Percentiles rank a stretch among this genome's conserved stretches.
Evolutionary conservation across 2,797 vertebrate species (phyloP).

Genomic region (Epinephelus awoara): DNA sequence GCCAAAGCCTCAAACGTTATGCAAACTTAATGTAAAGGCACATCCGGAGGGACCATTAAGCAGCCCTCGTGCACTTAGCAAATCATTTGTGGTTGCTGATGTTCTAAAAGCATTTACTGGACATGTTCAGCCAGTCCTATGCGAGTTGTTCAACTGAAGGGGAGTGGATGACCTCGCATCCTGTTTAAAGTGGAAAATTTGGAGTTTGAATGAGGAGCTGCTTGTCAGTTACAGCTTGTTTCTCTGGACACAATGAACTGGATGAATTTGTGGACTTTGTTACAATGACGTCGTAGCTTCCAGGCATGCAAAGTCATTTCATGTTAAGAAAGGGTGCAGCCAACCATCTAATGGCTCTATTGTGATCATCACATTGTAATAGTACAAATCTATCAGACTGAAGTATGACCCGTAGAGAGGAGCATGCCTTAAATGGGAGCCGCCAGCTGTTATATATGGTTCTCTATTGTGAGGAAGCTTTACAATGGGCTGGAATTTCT

Average conservation of each 20-base stretch:
- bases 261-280: slow-evolving; percentile 22
- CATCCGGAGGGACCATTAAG: slow-evolving; percentile 40
- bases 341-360: slow-evolving; percentile 48
- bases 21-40: slow-evolving; percentile 46
- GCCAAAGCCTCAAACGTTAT: slow-evolving; percentile 9
- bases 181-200: slow-evolving; percentile 18
- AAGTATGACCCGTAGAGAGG: slow-evolving; percentile 47
- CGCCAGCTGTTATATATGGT: slow-evolving; percentile 56
- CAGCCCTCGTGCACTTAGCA: slow-evolving; percentile 57
- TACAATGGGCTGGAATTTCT: slow-evolving; percentile 30
- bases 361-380: slow-evolving; percentile 59
- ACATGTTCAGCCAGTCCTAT: slow-evolving; percentile 28
- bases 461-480: slow-evolving; percentile 25
- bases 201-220: slow-evolving; percentile 19
- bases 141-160: slow-evolving; percentile 22
- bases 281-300: slow-evolving; percentile 20
- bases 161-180: slow-evolving; percentile 22
- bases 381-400: slow-evolving; percentile 61
- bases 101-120: slow-evolving; percentile 67
- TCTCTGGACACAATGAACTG: slow-evolving; percentile 13
- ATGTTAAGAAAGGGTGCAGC: slow-evolving; percentile 50
- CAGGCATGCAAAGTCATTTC: slow-evolving; percentile 58
- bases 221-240: slow-evolving; percentile 12
- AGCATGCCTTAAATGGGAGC: slow-evolving; percentile 39
- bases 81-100: slow-evolving; percentile 50